phyloP scores from a whole-genome alignment of 2,113 vertebrate genomes.

The Indicator indicator region DNA sequence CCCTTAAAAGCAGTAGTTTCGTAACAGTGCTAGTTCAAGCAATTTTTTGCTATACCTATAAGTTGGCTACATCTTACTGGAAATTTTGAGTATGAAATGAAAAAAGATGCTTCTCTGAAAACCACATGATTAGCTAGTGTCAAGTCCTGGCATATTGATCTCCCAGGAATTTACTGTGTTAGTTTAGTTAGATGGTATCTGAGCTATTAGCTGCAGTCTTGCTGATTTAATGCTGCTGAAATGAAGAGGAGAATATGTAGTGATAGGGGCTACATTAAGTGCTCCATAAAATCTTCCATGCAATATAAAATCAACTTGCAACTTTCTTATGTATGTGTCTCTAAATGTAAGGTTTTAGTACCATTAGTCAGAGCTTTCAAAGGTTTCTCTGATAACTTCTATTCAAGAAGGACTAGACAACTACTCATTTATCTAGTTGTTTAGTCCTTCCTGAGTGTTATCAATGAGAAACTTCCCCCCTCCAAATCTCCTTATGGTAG shows the following conservation, averaged over 20 bases:
- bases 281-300: neutral
- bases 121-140: neutral
- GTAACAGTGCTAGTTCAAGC: neutral
- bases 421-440: neutral
- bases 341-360: neutral
- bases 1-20: neutral
- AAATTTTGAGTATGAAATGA: neutral
- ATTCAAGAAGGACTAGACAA: too few species aligned
- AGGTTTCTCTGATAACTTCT: neutral
- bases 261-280: neutral
- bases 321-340: neutral
- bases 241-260: neutral
- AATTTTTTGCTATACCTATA: neutral
- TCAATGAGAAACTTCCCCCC: neutral
- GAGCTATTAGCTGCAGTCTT: neutral
- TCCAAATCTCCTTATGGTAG: neutral
- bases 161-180: neutral
- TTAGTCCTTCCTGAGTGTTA: neutral
- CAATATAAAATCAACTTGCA: neutral
- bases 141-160: neutral
- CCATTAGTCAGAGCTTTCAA: neutral
- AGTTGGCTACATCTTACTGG: neutral
- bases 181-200: neutral
- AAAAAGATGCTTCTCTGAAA: neutral
- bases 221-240: constrained; percentile 7